Conservation (phyloP, 2,888 invertebrate genomes). For the Leptopilina myrica region DNA sequence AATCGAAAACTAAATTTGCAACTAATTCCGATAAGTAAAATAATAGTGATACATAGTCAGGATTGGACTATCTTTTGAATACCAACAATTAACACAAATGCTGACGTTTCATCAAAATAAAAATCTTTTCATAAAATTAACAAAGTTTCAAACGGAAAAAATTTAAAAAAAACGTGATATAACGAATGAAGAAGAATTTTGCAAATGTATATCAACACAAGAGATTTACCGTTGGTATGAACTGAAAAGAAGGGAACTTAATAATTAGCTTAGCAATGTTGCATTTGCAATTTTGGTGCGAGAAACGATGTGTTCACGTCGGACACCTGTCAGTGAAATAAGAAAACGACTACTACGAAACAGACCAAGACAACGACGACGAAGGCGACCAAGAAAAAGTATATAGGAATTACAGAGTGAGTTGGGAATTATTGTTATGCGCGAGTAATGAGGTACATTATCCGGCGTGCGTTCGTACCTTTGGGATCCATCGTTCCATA, state of each 20-base stretch:
- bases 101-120: no score
- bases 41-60: no score
- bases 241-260: conserved; percentile 4
- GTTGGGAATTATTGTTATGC: conserved; percentile 66
- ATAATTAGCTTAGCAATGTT: conserved; percentile 31
- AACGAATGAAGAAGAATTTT: background rate
- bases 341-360: conserved; percentile 50
- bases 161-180: background rate
- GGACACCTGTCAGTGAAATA: conserved; percentile 61
- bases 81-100: no score
- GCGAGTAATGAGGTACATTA: conserved; percentile 71
- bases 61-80: no score
- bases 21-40: no score
- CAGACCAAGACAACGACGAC: conserved; percentile 45
- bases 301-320: conserved; percentile 49
- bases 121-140: no score
- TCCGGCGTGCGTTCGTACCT: conserved; percentile 49
- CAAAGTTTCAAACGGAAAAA: background rate
- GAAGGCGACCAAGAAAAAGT: no score
- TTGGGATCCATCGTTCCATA: conserved; percentile 64
- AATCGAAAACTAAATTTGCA: background rate
- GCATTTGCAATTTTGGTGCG: conserved; percentile 22
- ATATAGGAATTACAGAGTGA: conserved; percentile 62
- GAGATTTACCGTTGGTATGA: conserved; percentile 5
- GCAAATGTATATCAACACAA: conserved; percentile 9